Evolutionary conservation across 2,888 invertebrate genomes (phyloP).

Genomic region (Ganaspis brasiliensis): DNA sequence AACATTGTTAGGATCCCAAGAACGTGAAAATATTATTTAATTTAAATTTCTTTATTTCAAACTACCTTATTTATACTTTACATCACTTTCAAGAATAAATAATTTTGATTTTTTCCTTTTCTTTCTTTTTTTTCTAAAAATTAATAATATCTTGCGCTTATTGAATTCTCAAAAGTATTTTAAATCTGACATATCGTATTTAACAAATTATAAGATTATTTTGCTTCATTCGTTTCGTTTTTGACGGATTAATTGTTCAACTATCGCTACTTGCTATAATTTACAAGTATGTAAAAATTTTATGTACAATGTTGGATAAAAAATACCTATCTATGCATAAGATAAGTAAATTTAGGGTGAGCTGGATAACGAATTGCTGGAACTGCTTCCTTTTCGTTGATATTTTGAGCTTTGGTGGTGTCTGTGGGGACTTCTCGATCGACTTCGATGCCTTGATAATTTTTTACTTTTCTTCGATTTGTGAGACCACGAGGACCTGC

Average conservation of each 20-base stretch:
- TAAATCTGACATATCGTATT: not conserved
- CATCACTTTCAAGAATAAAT: conserved; percentile 3
- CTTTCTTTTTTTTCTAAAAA: no score
- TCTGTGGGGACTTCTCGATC: conserved; percentile 74
- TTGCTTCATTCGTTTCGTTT: conserved; percentile 20
- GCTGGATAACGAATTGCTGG: conserved; percentile 73
- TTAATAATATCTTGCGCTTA: no score
- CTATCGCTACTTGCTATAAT: conserved; percentile 52
- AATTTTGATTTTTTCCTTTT: not conserved
- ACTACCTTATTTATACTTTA: not conserved
- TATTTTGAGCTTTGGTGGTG: conserved; percentile 68
- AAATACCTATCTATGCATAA: conserved; percentile 47
- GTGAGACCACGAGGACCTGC: conserved; percentile 75
- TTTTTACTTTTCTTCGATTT: conserved; percentile 77
- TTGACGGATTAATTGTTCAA: conserved; percentile 11
- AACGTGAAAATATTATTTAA: not conserved
- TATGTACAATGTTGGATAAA: conserved; percentile 60
- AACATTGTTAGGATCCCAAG: no score
- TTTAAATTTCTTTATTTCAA: not conserved
- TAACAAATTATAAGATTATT: not conserved
- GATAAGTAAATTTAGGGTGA: conserved; percentile 65
- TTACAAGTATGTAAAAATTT: conserved; percentile 50
- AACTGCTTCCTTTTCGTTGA: conserved; percentile 71
- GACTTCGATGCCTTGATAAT: conserved; percentile 75
- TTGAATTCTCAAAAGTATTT: not conserved